A percentile compares a stretch with the other conserved stretches of the same genome.
Conservation (phyloP, 2,113 vertebrate species). For the Ornithorhynchus anatinus region DNA sequence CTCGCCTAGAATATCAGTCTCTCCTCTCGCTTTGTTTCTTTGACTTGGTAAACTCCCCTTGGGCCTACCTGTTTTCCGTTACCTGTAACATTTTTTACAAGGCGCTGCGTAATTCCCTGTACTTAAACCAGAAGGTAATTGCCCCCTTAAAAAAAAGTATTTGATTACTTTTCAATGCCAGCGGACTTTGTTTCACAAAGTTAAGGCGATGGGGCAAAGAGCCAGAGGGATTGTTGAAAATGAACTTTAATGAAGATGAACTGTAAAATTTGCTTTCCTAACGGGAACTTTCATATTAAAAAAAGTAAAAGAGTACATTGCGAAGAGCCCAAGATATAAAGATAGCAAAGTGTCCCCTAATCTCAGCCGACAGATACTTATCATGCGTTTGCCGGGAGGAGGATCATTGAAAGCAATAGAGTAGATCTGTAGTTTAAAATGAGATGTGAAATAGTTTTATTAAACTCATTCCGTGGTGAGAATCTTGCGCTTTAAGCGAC, state of each 20-base stretch:
- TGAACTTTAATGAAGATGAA: conserved; percentile 20
- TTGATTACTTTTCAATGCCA: conserved; percentile 48
- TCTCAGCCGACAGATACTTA: not conserved
- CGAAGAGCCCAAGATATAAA: conserved; percentile 14
- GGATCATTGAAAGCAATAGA: not conserved
- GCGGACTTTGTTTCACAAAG: conserved; percentile 49
- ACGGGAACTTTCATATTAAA: not conserved
- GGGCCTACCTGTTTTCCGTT: conserved; percentile 36
- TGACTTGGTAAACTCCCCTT: conserved; percentile 20
- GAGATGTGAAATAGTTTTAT: conserved; percentile 8
- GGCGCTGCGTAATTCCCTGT: conserved; percentile 51
- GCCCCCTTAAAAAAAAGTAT: conserved; percentile 46
- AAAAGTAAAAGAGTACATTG: conserved; percentile 26
- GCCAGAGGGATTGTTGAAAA: conserved; percentile 26
- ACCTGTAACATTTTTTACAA: conserved; percentile 49
- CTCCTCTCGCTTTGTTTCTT: conserved; percentile 42
- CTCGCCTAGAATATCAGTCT: conserved; percentile 12
- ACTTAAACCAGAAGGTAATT: conserved; percentile 59
- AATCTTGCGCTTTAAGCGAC: not conserved
- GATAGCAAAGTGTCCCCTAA: conserved; percentile 1
- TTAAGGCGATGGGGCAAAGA: conserved; percentile 37
- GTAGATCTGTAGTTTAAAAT: conserved; percentile 26
- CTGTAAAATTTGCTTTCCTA: conserved; percentile 17
- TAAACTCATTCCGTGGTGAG: not conserved
- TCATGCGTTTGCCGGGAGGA: not conserved